Base-by-base conservation (phyloP, 2,797 vertebrate species). In the Macropus fuliginosus region DNA sequence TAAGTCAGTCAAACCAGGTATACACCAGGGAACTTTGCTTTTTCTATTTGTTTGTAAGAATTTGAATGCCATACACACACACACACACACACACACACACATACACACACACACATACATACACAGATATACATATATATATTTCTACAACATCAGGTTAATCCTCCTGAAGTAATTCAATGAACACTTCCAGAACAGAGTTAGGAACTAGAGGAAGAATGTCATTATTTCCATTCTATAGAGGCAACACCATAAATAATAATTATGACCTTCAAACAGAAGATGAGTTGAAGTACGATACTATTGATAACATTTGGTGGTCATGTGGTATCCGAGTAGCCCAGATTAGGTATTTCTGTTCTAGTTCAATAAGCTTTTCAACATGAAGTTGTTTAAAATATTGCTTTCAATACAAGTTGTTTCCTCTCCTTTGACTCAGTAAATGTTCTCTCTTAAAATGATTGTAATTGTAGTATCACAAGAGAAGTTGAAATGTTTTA, bases 211-310 rank as follows among this genome's bases (percentile, higher is more conserved):
- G 6, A 96, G 81, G 54, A 97, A 97, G 94, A 95, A 0, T 55
- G 74, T 94, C 55, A 54, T 93, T 81, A 56, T 56, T 93, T 93
- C 55, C 50, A 66, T 96, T 97, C 62, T 95, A 56, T 95, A 94
- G 93, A 94, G 96, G 95, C 66, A 97, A 94, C 46, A 24, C 50
- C 91, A 93, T 90, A 94, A 94, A 95, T 91, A 96, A 94, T 92
- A 66, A 96, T 91, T 24, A 1, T 1, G 95, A 97, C 29, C 0
- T 0, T 12, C 87, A 59, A 16, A n/a, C 12, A 55, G 0, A 0
- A 90, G 10, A 54, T 54, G 40, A 21, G 94, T 96, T 54, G 92
- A 90, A 50, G 89, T 90, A 10, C 21, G 29, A 92, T 0, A 16
- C 34, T 96, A 94, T 56, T 56, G 87, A 93, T 50, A 94, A 97